phyloP scores from a whole-genome alignment of 2,888 invertebrate genomes.

The Drosophila rubida region DNA sequence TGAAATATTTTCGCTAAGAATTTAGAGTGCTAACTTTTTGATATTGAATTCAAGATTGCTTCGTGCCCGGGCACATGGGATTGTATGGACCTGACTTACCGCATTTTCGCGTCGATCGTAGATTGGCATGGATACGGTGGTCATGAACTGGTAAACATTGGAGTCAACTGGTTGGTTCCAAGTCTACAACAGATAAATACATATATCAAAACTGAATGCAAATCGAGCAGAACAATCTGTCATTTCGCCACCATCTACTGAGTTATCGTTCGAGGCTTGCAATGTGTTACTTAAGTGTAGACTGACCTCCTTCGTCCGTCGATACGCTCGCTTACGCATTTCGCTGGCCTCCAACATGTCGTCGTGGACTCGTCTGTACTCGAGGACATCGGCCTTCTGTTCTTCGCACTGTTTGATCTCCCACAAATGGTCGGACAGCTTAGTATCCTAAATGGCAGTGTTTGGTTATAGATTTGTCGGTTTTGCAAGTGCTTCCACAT shows the following conservation, averaged over 20 bases:
- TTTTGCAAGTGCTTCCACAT: slow-evolving; percentile 11
- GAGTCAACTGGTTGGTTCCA: slow-evolving; percentile 86
- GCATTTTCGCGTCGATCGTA: slow-evolving; percentile 94
- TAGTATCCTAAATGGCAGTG: slow-evolving; percentile 88
- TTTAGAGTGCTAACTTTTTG: slow-evolving; percentile 67
- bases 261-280: not conserved
- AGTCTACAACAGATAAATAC: slow-evolving; percentile 61
- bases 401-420: slow-evolving; percentile 92
- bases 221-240: too few relatives aligned
- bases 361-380: slow-evolving; percentile 86
- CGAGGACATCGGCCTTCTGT: slow-evolving; percentile 91
- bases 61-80: slow-evolving; percentile 12
- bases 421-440: slow-evolving; percentile 96
- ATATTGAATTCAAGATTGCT: slow-evolving; percentile 12
- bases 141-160: slow-evolving; percentile 91
- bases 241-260: too few relatives aligned
- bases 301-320: slow-evolving; percentile 78
- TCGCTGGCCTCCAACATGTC: slow-evolving; percentile 88
- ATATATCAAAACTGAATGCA: not conserved
- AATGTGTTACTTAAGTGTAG: not conserved
- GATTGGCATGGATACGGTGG: slow-evolving; percentile 96
- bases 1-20: slow-evolving; percentile 53
- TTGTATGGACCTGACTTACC: slow-evolving; percentile 86
- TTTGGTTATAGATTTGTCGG: slow-evolving; percentile 17
- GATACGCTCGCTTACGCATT: slow-evolving; percentile 85